These are phyloP conservation scores for Hydrophis major DNA, from an alignment of 2,797 vertebrate species.

Conservation along the genomic window DNA sequence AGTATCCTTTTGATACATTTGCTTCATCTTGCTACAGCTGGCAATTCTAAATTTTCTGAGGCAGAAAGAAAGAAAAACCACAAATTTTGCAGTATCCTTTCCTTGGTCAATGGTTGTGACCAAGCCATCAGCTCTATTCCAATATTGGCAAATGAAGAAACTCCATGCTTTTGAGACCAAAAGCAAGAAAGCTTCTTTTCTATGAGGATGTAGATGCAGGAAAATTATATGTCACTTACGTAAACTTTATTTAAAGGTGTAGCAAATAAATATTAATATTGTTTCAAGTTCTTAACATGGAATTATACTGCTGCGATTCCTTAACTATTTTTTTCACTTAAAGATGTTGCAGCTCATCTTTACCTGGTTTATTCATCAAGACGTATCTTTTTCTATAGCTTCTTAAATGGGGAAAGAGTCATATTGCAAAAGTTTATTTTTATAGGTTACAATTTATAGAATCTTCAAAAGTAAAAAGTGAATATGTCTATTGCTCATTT, in stretches of 20 bases:
- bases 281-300: slow-evolving; percentile 45
- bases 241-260: neutral
- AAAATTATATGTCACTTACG: neutral
- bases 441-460: neutral
- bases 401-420: slow-evolving; percentile 39
- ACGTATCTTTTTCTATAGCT: slow-evolving; percentile 83
- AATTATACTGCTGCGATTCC: slow-evolving; percentile 73
- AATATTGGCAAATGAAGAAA: neutral
- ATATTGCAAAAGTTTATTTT: slow-evolving; percentile 12
- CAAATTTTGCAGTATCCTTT: neutral
- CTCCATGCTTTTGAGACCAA: neutral
- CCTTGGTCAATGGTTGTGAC: neutral
- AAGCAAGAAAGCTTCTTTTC: neutral
- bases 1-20: neutral
- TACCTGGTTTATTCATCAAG: slow-evolving; percentile 74
- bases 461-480: neutral
- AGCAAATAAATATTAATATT: neutral
- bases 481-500: neutral
- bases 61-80: neutral
- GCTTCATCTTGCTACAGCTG: neutral
- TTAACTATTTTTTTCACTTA: slow-evolving; percentile 78
- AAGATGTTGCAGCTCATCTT: slow-evolving; percentile 73
- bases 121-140: neutral
- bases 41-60: neutral
- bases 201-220: neutral